Evolutionary conservation across 2,113 vertebrate species (phyloP).

Genomic region (Balaeniceps rex): DNA sequence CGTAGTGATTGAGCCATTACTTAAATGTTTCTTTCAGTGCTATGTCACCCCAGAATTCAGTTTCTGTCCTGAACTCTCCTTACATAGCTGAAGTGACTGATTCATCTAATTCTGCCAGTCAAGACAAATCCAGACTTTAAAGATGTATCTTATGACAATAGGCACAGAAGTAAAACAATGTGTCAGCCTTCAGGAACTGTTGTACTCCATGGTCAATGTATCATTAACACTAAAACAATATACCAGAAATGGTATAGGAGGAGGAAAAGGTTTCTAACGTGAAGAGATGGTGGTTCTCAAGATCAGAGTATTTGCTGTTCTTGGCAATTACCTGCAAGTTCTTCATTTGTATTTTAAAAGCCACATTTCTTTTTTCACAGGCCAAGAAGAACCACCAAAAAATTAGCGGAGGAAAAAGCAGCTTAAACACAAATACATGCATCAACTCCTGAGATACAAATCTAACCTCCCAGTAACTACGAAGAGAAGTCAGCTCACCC

Average conservation of each 20-base stretch:
- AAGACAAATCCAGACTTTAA: background rate
- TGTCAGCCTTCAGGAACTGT: background rate
- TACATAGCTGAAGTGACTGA: background rate
- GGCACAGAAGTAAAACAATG: background rate
- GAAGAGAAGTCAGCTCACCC: background rate
- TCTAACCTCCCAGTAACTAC: constrained; percentile 6
- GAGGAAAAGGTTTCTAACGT: background rate
- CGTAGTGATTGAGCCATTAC: background rate
- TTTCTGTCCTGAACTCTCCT: background rate
- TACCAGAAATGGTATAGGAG: background rate
- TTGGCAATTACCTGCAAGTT: background rate
- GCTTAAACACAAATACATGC: background rate
- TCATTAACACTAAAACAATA: background rate
- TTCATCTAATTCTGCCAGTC: background rate
- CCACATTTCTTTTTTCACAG: background rate
- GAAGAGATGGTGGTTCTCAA: background rate
- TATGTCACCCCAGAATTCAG: background rate
- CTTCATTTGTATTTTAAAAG: constrained; percentile 10
- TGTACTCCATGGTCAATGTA: background rate
- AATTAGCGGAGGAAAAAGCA: background rate
- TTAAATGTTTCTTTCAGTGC: background rate
- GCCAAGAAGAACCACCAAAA: background rate
- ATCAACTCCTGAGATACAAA: background rate
- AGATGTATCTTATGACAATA: background rate
- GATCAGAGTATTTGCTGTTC: background rate